Evolutionary conservation across 1,140 invertebrate genomes (phyloP), one percentile per base, ranked within the genome.

Genomic region (Alviniconcha marisindica): DNA sequence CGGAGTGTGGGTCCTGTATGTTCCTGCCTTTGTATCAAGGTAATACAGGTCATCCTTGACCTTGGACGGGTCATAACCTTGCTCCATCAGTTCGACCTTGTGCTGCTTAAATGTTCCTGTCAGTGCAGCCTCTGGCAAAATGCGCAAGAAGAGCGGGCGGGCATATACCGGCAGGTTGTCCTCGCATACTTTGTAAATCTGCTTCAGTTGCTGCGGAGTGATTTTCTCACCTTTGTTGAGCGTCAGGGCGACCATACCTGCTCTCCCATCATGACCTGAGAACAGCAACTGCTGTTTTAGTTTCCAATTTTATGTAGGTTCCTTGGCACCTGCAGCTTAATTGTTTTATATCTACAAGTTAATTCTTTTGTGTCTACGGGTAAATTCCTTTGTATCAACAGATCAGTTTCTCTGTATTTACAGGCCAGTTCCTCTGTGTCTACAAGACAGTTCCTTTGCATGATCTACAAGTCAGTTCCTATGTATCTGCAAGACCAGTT

Each of bases 191-290:
- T 84, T 33, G n/a, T 87, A 86, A 2, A 94, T 81, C 31, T 85
- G 36, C 7, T 80, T 79, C 0, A 93, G 80, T 33, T 83, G 79
- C 18, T 82, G 71, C 1, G 56, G 28, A 15, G 81, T 77, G 10
- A 91, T 44, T 31, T 84, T 21, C 14, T 81, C 63, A 0, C 89
- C 85, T 38, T 90, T 82, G 24, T 90, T 84, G 80, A 95, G 95
- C 42, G 95, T 94, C 0, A 98, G 90, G 4, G 97, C 97, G 33
- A 97, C 97, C 98, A 99, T 99, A 31, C 98, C 98, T 33, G 97
- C 98, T 84, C 96, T 94, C 2, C 98, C 98, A 93, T 99, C 98
- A 71, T 95, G 95, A 77, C 96, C 95, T 82, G 96, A 95, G 85
- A 97, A 87, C n/a, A n/a, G n/a, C n/a, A n/a, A n/a, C n/a, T n/a